Evolutionary conservation across 2,888 invertebrate species (phyloP), one percentile per base, ranked within the genome.

Genomic region (Callinectes sapidus): DNA sequence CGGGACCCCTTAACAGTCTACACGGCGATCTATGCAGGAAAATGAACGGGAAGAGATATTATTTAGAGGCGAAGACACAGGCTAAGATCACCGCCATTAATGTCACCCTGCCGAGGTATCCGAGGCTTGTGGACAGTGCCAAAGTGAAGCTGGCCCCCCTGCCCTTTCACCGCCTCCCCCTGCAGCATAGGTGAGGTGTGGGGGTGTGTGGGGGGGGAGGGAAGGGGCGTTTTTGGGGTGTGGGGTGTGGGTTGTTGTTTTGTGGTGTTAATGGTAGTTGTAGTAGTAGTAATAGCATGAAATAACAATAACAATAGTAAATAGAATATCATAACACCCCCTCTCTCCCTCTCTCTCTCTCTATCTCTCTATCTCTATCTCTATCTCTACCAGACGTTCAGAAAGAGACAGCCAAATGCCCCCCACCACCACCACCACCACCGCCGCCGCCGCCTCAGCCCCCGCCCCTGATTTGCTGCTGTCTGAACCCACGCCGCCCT

Each of bases 41-140:
- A 23, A 81, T 94, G 92, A 87, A 93, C 23, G 93, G 94, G 0
- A 87, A 93, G 3, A 91, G 93, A 86, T 94, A 91, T 66, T 94
- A 94, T 86, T 89, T 94, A 23, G 94, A 93, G 87, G 90, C 94
- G 0, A 92, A 87, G 23, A 94, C 89, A 0, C 42, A 55, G 0
- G 94, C 94, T 18, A 39, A 93, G 39, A 48, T 94, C n/a, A 88
- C 71, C 10, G 94, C 93, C 61, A 42, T 89, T n/a, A 94, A 94
- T 81, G 89, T 94, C 71, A 92, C 93, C 18, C 32, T 91, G 39
- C 89, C 93, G 28, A 13, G 86, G 18, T 91, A 77, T 85, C 92
- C 92, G 23, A 42, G 90, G 13, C 77, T 92, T 2, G 90, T 89
- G 39, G 66, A 48, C 39, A 18, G 55, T 28, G 32, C 18, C 1